A percentile compares a stretch with the other conserved stretches of the same genome.
These are phyloP conservation scores for Cremastobaeus sp. DNA, from an alignment of 2,888 invertebrate genomes.

Conservation along the genomic window DNA sequence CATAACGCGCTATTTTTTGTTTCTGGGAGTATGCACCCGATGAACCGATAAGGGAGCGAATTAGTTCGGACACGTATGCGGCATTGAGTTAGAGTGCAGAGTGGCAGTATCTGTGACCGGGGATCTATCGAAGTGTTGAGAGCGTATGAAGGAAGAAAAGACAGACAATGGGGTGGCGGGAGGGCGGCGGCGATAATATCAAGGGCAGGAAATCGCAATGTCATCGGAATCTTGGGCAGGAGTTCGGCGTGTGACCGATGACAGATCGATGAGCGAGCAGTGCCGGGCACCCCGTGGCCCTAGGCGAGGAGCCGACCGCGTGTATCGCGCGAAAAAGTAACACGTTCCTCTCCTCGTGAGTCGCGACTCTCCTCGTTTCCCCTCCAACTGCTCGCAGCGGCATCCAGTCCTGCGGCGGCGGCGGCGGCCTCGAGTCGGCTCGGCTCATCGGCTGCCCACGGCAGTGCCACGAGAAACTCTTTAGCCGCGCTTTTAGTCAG, in stretches of 20 bases:
- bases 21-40: too few relatives aligned
- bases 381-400: conserved; percentile 50
- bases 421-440: conserved; percentile 66
- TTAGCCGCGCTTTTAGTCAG: conserved; percentile 66
- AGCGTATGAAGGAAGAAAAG: too few relatives aligned
- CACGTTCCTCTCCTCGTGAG: conserved; percentile 47
- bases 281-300: conserved; percentile 8
- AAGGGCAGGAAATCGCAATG: conserved; percentile 3
- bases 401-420: conserved; percentile 67
- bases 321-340: conserved; percentile 28
- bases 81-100: too few relatives aligned
- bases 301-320: not conserved
- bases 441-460: conserved; percentile 64
- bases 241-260: conserved; percentile 25
- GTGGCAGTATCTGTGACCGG: too few relatives aligned
- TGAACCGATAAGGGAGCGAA: too few relatives aligned
- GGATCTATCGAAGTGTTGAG: too few relatives aligned
- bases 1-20: too few relatives aligned
- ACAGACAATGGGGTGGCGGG: not conserved
- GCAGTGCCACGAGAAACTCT: conserved; percentile 70
- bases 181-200: too few relatives aligned
- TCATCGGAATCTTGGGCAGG: too few relatives aligned
- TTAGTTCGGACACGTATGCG: too few relatives aligned
- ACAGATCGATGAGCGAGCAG: conserved; percentile 36
- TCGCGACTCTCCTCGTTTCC: conserved; percentile 37